Base-by-base conservation (phyloP, 1,140 invertebrate species). In the Panonychus citri region DNA sequence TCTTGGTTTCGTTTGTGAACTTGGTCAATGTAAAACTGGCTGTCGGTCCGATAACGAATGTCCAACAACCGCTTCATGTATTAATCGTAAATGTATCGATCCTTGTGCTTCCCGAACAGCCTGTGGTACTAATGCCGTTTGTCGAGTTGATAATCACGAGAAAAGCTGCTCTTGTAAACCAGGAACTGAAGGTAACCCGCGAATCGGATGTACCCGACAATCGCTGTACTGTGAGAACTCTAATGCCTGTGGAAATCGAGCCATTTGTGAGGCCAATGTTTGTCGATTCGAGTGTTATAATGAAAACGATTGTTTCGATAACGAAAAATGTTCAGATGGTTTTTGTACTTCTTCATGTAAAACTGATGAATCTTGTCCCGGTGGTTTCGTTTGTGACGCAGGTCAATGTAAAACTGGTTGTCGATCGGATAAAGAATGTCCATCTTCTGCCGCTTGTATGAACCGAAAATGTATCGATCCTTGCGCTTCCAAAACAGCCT, bases 61-160 rank as follows among this genome's bases (percentile, higher is more conserved):
- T 62, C 75, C 75, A 34, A 7, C 10, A n/a, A 46, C 21, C 43
- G 21, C 13, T n/a, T 1, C 5, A 2, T 21, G 43, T 19, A 46
- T 24, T 1, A 46, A 46, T 19, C 15, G 19, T 27, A 50, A 60
- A 48, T 61, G 60, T 57, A 42, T 61, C 15, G 59, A 61, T 52
- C 55, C 55, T 19, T 61, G 60, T 49, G 60, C 57, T 8, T 37
- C 39, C 7, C n/a, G 43, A 7, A 49, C 37, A 3, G 55, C 57
- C 26, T 90, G 86, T 67, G 86, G 86, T 15, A 84, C 85, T 1
- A 89, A 89, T 68, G 84, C 85, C 3, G 68, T 87, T 1, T 91
- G 86, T 65, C 74, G 87, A 0, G 77, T 81, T 24, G 77, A 83
- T 55, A 79, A 83, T 63, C 85, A 89, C 67, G 74, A 80, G 30